phyloP scores from a whole-genome alignment of 2,888 invertebrate genomes.

The Andrena camellia region DNA sequence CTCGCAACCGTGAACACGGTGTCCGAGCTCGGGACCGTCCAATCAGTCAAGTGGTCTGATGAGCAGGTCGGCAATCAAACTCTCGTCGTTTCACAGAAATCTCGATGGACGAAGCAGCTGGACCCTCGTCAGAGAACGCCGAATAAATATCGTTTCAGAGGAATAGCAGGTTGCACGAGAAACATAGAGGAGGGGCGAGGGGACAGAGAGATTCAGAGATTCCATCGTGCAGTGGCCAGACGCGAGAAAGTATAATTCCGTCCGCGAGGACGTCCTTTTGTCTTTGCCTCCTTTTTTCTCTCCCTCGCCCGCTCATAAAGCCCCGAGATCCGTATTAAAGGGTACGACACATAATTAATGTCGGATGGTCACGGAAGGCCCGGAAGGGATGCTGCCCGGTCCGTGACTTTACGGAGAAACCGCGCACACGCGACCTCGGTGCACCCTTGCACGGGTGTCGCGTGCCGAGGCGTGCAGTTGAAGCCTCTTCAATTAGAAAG shows the following conservation, averaged over 20 bases:
- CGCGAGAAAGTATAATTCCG: slow-evolving; percentile 70
- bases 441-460: slow-evolving; percentile 54
- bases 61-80: slow-evolving; percentile 56
- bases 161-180: slow-evolving; percentile 61
- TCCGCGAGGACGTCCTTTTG: slow-evolving; percentile 63
- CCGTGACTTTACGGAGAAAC: slow-evolving; percentile 59
- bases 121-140: slow-evolving; percentile 69
- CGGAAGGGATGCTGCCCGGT: slow-evolving; percentile 34
- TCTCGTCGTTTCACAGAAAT: slow-evolving; percentile 65
- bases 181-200: slow-evolving; percentile 38
- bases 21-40: slow-evolving; percentile 49
- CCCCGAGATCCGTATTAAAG: slow-evolving; percentile 70
- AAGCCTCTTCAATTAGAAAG: slow-evolving; percentile 45
- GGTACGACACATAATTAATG: slow-evolving; percentile 72
- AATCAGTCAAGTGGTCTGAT: slow-evolving; percentile 54
- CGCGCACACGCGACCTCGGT: slow-evolving; percentile 33
- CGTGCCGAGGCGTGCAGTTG: slow-evolving; percentile 57
- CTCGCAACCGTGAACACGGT: slow-evolving; percentile 52
- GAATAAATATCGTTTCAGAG: slow-evolving; percentile 67
- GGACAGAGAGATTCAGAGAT: slow-evolving; percentile 24
- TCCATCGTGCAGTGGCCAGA: slow-evolving; percentile 53
- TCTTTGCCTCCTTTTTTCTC: slow-evolving; percentile 40
- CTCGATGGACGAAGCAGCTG: slow-evolving; percentile 60
- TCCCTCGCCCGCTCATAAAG: slow-evolving; percentile 50
- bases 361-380: slow-evolving; percentile 67